Evolutionary conservation across 2,113 vertebrate species (phyloP), one percentile per base, ranked within the genome.

Genomic region (Thymallus thymallus): DNA sequence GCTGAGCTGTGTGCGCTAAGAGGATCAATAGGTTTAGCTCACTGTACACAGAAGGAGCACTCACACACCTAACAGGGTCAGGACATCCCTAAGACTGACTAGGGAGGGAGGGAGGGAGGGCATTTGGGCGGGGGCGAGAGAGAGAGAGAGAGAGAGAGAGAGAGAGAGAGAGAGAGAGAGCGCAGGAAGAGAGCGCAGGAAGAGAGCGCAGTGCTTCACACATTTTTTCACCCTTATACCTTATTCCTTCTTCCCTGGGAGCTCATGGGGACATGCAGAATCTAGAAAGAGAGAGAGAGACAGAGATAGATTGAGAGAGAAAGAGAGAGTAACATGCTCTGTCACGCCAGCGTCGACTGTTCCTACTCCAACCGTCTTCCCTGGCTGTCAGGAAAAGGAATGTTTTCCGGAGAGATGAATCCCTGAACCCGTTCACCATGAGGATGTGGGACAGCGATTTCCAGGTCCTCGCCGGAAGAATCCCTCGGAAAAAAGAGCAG

Each of bases 21-120:
- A 91, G 90, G 93, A 93, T 94, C 91, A 87, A 91, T 92, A 92
- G 91, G 75, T 94, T 95, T 93, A 94, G 92, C 94, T 79, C 88
- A 91, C 93, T 92, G 92, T 86, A 89, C 89, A 90, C 86, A 81
- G 89, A 86, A 41, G 35, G 35, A 41, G 35, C 35, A 41, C 7
- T 41, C 35, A 12, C 35, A 41, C 35, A 41, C 92, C 63, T 92
- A 87, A 88, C 61, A 86, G 89, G 90, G 91, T 91, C 92, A 90
- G 91, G 90, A 91, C 90, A 91, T 91, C 89, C 89, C 91, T 90
- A 88, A 89, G 87, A 91, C 88, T 89, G 87, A 91, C 91, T 90
- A 81, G 77, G 82, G 81, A 78, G 76, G 71, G 80, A 77, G 83
- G 80, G 77, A 65, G 79, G 45, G 56, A 26, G 73, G 64, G n/a